Conservation (phyloP, 2,113 vertebrate genomes). For the Elaphurus davidianus region DNA sequence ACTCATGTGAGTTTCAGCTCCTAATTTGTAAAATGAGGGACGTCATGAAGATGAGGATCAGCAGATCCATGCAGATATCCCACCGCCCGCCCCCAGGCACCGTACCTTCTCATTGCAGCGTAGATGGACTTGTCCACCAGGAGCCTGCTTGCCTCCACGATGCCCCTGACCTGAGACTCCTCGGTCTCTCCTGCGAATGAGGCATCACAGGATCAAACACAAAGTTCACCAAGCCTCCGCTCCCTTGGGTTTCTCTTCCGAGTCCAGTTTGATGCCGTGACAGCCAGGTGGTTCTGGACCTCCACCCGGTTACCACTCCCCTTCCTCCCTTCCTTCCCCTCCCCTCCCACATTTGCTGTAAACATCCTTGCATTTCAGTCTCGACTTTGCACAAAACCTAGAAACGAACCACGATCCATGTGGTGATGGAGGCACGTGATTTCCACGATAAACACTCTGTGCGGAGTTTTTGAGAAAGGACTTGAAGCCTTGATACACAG, state of each 20-base stretch:
- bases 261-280: fast-evolving
- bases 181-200: constrained; percentile 54
- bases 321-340: no score
- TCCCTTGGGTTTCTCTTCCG: neutral
- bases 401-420: fast-evolving
- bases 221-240: fast-evolving
- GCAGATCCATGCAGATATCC: fast-evolving
- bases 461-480: no score
- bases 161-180: constrained; percentile 72
- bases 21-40: neutral
- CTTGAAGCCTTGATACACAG: fast-evolving
- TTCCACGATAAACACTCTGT: fast-evolving
- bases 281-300: fast-evolving
- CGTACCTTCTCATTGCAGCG: constrained; percentile 78
- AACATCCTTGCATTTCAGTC: neutral
- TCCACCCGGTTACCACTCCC: fast-evolving
- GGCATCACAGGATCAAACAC: neutral
- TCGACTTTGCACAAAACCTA: neutral
- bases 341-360: neutral
- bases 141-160: constrained; percentile 74
- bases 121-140: constrained; percentile 69
- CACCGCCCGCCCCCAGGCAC: fast-evolving
- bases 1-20: fast-evolving
- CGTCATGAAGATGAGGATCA: fast-evolving
- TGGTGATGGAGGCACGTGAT: no score